Evolutionary conservation across 2,888 invertebrate genomes (phyloP), one percentile per base, ranked within the genome.

Genomic region (Papilio elwesi): DNA sequence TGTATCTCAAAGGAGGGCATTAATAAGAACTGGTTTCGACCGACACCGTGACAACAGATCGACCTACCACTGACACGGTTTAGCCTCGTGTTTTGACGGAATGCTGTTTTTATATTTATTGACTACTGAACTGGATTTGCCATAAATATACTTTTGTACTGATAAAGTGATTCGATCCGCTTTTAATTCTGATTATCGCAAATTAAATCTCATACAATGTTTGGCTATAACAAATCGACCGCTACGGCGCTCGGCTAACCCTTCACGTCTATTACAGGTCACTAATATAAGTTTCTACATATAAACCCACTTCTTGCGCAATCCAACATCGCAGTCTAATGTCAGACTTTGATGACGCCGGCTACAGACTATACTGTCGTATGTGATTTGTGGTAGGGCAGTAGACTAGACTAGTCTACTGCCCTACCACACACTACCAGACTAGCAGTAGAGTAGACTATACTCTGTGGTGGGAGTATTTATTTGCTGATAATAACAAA

Each of bases 41-140:
- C 38, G 36, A 38, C 38, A 38, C 57, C 16, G 38, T 57, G 13
- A 36, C 57, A 57, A 38, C 57, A 57, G 57, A 36, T 57, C 57
- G 36, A n/a, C 6, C 11, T 1, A 13, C 51, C 13, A 52, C 9
- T 1, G 16, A 13, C 55, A 36, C 55, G 26, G 36, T 57, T 26
- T 26, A 2, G 26, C 26, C 3, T 7, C 57, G 16, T 16, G 57
- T 38, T 57, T 36, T 8, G 13, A 13, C 12, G 57, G 36, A 57
- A 38, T 57, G 57, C 36, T 9, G 57, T 57, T 36, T 55, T 57
- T 36, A 57, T 13, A 36, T 36, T 5, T n/a, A n/a, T n/a, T n/a
- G 36, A 36, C 26, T 36, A 57, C 38, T 1, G 15, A 26, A 57
- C 57, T 57, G 26, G 55, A 12, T 55, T 55, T 2, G 1, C 2